These are phyloP conservation scores for Athrips mouffetella DNA, from an alignment of 2,888 invertebrate genomes.

Conservation along the genomic window DNA sequence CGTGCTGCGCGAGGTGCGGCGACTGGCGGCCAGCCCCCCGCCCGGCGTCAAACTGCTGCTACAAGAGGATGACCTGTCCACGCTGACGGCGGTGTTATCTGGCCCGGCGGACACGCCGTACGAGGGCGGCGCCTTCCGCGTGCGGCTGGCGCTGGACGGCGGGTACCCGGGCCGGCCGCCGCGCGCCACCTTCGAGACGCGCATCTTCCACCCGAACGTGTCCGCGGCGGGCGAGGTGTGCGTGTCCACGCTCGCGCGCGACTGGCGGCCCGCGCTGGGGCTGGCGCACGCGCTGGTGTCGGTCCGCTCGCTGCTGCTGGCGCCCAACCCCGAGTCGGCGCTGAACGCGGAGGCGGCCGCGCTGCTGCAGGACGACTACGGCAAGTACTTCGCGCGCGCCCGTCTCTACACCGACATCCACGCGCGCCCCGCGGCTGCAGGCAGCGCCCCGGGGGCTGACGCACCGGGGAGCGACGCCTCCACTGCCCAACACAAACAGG, in stretches of 20 bases:
- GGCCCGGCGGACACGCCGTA: conserved; percentile 98
- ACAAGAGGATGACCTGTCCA: conserved; percentile 95
- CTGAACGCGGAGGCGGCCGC: conserved; percentile 98
- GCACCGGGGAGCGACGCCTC: conserved; percentile 57
- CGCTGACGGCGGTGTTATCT: conserved; percentile 94
- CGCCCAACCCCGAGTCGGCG: conserved; percentile 98
- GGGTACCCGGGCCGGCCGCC: conserved; percentile 96
- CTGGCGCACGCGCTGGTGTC: conserved; percentile 96
- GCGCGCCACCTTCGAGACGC: conserved; percentile 94
- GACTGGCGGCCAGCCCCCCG: conserved; percentile 88
- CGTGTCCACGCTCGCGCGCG: conserved; percentile 96
- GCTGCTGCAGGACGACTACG: conserved; percentile 93
- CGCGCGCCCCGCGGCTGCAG: conserved; percentile 64
- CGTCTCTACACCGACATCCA: conserved; percentile 67
- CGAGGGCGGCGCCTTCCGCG: conserved; percentile 90
- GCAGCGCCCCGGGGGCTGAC: conserved; percentile 45
- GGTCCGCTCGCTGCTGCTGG: conserved; percentile 94
- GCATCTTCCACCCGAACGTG: conserved; percentile 98
- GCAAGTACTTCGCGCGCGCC: conserved; percentile 87
- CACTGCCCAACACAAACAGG: background rate
- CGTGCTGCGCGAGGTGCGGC: conserved; percentile 92
- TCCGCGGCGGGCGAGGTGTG: conserved; percentile 96
- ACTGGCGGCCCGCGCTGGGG: conserved; percentile 97
- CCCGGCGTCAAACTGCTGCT: conserved; percentile 94
- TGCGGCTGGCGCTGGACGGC: conserved; percentile 93